Conservation (phyloP, 2,888 invertebrate species). For the Boloria euphrosyne region DNA sequence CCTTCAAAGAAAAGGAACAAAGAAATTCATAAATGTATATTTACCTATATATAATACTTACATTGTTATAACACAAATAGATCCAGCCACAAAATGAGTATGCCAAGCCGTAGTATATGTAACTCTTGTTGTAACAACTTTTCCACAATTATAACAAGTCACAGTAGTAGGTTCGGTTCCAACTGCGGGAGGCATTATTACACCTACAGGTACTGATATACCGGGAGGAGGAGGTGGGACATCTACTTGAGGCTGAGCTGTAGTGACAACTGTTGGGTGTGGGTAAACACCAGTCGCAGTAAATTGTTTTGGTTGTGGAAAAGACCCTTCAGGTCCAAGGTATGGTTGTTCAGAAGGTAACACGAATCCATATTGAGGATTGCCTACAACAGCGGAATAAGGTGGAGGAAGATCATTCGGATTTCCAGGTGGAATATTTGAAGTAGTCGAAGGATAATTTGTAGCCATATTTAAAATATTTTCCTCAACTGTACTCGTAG, state of each 20-base stretch:
- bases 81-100: slow-evolving; percentile 75
- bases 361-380: slow-evolving; percentile 70
- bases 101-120: slow-evolving; percentile 77
- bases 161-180: slow-evolving; percentile 74
- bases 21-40: not conserved
- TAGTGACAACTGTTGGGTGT: slow-evolving; percentile 62
- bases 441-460: slow-evolving; percentile 49
- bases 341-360: slow-evolving; percentile 45
- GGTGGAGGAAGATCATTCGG: slow-evolving; percentile 75
- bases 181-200: slow-evolving; percentile 67
- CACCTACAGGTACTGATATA: slow-evolving; percentile 57
- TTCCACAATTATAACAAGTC: slow-evolving; percentile 73
- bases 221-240: slow-evolving; percentile 54
- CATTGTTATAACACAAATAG: slow-evolving; percentile 75
- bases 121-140: slow-evolving; percentile 75
- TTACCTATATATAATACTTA: slow-evolving; percentile 50
- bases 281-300: slow-evolving; percentile 74
- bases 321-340: slow-evolving; percentile 46
- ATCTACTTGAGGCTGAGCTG: slow-evolving; percentile 56
- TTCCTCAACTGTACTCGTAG: too few relatives aligned
- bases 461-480: slow-evolving; percentile 54
- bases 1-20: not conserved
- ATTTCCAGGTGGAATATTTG: slow-evolving; percentile 54
- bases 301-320: slow-evolving; percentile 61
- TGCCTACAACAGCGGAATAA: slow-evolving; percentile 72